These are phyloP conservation scores for Augochlorella aurata DNA, from an alignment of 2,888 invertebrate genomes.

Conservation along the genomic window DNA sequence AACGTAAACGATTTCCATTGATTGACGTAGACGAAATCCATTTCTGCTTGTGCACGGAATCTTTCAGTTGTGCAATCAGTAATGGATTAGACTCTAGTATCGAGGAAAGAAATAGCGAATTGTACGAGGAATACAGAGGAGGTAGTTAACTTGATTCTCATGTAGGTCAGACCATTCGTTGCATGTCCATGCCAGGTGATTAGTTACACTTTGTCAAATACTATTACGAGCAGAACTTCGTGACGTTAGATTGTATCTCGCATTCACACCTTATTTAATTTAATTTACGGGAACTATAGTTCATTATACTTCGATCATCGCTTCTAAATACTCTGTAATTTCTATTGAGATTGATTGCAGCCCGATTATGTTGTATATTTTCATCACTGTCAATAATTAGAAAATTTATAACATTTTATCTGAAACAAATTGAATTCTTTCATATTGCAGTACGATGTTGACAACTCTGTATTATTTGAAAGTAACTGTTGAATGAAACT, in stretches of 20 bases:
- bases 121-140: neutral
- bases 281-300: neutral
- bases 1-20: too few relatives aligned
- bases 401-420: neutral
- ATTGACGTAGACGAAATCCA: neutral
- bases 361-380: neutral
- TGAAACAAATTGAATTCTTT: too few relatives aligned
- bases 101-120: neutral
- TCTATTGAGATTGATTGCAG: neutral
- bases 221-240: constrained; percentile 18
- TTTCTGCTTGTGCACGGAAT: neutral
- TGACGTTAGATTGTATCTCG: constrained; percentile 74
- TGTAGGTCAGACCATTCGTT: neutral
- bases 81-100: neutral
- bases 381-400: neutral
- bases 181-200: neutral
- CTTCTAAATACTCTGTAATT: neutral
- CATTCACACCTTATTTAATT: constrained; percentile 3
- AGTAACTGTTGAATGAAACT: too few relatives aligned
- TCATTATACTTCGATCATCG: neutral
- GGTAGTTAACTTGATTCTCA: neutral
- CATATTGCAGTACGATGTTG: too few relatives aligned
- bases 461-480: too few relatives aligned
- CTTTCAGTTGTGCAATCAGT: neutral
- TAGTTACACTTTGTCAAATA: constrained; percentile 1